Evolutionary conservation across 2,888 invertebrate genomes (phyloP).

Genomic region (Lymantria monacha): DNA sequence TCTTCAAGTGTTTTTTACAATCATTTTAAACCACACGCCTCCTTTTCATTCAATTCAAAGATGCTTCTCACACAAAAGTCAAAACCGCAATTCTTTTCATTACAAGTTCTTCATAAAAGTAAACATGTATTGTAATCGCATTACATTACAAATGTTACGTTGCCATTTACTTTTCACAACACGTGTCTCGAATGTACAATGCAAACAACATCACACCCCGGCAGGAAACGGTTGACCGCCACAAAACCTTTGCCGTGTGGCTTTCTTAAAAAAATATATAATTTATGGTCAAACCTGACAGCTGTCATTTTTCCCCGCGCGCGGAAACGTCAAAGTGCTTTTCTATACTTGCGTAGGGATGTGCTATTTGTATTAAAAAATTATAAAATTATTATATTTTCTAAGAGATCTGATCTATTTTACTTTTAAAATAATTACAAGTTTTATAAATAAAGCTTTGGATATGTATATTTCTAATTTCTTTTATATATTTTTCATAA

Average conservation of each 20-base stretch:
- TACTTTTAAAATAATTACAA: too few relatives aligned
- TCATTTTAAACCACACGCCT: background rate
- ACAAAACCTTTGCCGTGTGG: conserved; percentile 29
- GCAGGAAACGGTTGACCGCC: conserved; percentile 49
- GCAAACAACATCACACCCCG: conserved; percentile 35
- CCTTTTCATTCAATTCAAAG: background rate
- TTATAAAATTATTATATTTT: too few relatives aligned
- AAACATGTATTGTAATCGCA: conserved; percentile 32
- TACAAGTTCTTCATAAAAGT: conserved; percentile 8
- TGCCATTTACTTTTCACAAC: conserved; percentile 32
- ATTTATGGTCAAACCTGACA: conserved; percentile 51
- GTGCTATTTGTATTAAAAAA: background rate
- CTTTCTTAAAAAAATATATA: conserved; percentile 32
- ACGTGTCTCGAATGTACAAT: conserved; percentile 30
- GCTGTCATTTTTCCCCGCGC: conserved; percentile 64
- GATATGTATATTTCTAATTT: too few relatives aligned
- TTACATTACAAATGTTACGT: conserved; percentile 23
- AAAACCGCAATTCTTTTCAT: conserved; percentile 7
- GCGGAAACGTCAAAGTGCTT: conserved; percentile 33
- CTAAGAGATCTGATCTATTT: too few relatives aligned
- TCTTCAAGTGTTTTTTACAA: background rate
- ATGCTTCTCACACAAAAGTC: conserved; percentile 2
- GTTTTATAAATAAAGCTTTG: too few relatives aligned
- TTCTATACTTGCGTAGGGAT: conserved; percentile 13
- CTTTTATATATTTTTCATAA: too few relatives aligned